Conservation (phyloP, 2,113 vertebrate species). For the Ctenomys sociabilis region DNA sequence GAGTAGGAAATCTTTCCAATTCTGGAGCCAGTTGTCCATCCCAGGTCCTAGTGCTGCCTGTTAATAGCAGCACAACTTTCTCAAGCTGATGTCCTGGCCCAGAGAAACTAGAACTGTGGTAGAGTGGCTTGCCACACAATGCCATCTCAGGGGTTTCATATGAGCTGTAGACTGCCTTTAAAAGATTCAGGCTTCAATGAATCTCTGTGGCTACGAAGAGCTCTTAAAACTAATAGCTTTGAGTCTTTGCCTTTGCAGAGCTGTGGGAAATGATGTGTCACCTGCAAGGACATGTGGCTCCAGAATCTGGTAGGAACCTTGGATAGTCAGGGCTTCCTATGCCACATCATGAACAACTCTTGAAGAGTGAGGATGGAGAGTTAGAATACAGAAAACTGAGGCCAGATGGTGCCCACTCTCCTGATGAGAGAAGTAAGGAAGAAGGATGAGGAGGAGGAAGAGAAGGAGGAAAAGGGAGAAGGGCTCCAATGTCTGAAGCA, state of each 20-base stretch:
- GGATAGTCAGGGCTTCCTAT: too few relatives aligned
- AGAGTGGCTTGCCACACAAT: not conserved
- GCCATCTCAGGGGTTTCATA: not conserved
- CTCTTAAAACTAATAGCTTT: not conserved
- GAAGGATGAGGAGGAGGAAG: too few relatives aligned
- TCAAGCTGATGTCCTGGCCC: not conserved
- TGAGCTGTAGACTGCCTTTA: not conserved
- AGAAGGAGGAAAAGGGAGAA: too few relatives aligned
- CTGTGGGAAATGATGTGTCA: not conserved
- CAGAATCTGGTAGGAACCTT: not conserved
- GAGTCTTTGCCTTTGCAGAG: not conserved
- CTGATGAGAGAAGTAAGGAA: too few relatives aligned
- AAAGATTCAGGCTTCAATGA: not conserved
- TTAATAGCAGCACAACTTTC: not conserved
- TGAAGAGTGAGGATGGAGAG: too few relatives aligned
- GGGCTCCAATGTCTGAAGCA: too few relatives aligned
- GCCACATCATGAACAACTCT: too few relatives aligned
- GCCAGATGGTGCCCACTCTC: too few relatives aligned
- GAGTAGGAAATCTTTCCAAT: not conserved
- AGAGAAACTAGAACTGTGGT: accelerated
- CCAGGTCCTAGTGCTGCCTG: not conserved
- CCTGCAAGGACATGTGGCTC: not conserved
- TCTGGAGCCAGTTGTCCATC: too few relatives aligned
- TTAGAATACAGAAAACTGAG: too few relatives aligned
- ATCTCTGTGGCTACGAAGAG: not conserved